phyloP scores from a whole-genome alignment of 2,113 vertebrate species.

The Periophthalmodon schlosseri region DNA sequence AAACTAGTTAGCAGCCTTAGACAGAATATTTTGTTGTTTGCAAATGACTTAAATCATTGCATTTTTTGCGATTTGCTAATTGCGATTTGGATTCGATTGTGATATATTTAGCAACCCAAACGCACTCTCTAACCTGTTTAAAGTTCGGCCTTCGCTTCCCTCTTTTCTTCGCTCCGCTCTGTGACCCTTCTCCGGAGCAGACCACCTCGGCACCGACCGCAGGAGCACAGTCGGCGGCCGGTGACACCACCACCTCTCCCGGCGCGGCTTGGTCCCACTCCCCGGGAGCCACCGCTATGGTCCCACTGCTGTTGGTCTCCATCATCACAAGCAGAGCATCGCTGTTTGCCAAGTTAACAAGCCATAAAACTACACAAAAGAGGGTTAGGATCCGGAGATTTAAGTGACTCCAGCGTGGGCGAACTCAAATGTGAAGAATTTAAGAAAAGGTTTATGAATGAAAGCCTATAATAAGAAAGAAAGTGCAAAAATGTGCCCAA shows the following conservation, averaged over 20 bases:
- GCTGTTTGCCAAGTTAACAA: background rate
- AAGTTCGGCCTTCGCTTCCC: background rate
- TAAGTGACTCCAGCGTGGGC: background rate
- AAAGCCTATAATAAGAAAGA: background rate
- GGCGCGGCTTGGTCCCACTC: background rate
- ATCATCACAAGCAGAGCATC: slow-evolving; percentile 8
- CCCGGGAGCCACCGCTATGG: background rate
- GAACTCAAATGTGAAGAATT: background rate
- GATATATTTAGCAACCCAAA: background rate
- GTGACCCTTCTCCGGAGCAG: slow-evolving; percentile 19
- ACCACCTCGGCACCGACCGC: slow-evolving; percentile 58
- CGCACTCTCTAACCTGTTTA: background rate
- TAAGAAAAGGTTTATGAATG: background rate
- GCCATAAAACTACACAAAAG: background rate
- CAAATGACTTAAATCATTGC: too few relatives aligned
- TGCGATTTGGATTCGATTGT: too few relatives aligned
- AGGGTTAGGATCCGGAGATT: background rate
- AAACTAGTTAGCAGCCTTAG: too few relatives aligned
- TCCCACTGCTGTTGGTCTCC: background rate
- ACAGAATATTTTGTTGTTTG: too few relatives aligned
- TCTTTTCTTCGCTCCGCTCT: background rate
- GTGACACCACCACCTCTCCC: background rate
- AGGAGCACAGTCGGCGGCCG: slow-evolving; percentile 32
- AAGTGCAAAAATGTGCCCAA: background rate
- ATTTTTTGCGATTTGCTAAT: too few relatives aligned